These are phyloP conservation scores for Lithobius niger DNA, from an alignment of 1,140 invertebrate species.

Conservation along the genomic window DNA sequence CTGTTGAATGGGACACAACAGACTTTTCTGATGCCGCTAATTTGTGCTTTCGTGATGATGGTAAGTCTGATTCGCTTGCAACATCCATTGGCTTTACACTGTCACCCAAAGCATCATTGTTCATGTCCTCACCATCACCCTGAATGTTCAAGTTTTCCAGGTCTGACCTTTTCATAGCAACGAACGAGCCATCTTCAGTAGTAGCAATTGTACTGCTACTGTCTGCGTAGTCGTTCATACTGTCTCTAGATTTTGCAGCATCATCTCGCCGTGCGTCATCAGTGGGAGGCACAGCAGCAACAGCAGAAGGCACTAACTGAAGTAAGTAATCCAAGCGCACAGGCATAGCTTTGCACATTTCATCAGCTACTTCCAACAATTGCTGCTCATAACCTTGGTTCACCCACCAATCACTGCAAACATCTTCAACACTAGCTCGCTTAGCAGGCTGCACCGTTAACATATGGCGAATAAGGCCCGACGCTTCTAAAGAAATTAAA, in stretches of 20 bases:
- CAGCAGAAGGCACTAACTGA: constrained; percentile 50
- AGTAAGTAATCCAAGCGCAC: constrained; percentile 76
- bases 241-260: too few species aligned
- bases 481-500: constrained; percentile 56
- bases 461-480: constrained; percentile 85
- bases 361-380: constrained; percentile 73
- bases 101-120: background rate
- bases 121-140: background rate
- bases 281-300: constrained; percentile 1
- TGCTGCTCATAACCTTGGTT: constrained; percentile 72
- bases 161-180: too few species aligned
- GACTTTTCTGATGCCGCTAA: background rate
- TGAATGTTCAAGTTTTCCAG: background rate
- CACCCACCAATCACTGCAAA: constrained; percentile 84
- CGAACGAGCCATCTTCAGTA: too few species aligned
- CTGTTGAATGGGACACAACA: background rate
- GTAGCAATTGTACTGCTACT: too few species aligned
- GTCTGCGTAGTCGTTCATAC: too few species aligned
- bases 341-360: constrained; percentile 75
- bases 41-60: background rate
- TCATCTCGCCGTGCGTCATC: constrained; percentile 42
- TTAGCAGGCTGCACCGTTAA: constrained; percentile 77
- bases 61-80: background rate
- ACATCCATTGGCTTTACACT: background rate
- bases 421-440: constrained; percentile 82